These are phyloP conservation scores for Lepilemur septentrionalis DNA, from an alignment of 2,797 vertebrate species.

Conservation along the genomic window DNA sequence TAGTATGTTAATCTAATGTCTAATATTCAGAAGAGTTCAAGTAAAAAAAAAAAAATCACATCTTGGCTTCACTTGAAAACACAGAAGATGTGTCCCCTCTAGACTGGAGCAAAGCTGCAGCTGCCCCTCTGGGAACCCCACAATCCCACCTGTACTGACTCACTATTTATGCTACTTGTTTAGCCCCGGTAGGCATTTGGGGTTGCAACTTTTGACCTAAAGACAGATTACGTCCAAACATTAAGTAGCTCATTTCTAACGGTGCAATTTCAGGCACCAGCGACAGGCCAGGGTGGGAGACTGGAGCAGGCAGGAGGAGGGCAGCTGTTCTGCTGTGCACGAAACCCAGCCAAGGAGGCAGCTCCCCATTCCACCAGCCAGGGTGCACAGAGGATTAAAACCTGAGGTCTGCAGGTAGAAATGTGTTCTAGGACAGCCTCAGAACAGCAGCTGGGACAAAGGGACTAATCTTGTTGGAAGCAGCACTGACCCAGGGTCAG, in stretches of 20 bases:
- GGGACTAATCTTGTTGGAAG: background rate
- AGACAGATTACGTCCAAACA: background rate
- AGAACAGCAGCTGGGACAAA: background rate
- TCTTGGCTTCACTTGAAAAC: background rate
- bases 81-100: background rate
- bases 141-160: background rate
- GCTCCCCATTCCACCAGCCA: background rate
- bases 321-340: background rate
- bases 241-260: background rate
- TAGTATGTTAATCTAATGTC: background rate
- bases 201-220: background rate
- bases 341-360: background rate
- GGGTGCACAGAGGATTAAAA: background rate
- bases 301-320: no score
- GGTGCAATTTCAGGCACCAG: background rate
- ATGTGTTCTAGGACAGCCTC: no score
- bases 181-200: background rate
- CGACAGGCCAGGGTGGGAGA: background rate
- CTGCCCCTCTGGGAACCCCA: background rate
- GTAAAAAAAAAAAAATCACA: background rate
- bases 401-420: background rate
- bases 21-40: constrained; percentile 31
- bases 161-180: background rate
- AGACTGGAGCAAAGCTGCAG: accelerated
- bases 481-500: background rate